These are phyloP conservation scores for Leptopterna dolabrata DNA, from an alignment of 2,888 invertebrate species.

Conservation along the genomic window DNA sequence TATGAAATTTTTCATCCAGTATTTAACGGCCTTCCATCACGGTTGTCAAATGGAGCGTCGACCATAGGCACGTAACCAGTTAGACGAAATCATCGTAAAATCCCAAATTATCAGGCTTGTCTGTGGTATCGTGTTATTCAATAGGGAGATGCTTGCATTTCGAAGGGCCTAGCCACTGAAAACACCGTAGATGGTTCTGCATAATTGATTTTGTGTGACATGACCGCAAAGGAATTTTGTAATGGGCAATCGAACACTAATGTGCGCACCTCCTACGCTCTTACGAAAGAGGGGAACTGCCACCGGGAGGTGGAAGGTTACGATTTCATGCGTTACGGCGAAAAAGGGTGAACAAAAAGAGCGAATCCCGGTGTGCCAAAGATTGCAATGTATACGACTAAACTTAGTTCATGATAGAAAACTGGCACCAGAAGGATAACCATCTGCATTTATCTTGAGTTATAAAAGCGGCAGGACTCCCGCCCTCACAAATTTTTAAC, in stretches of 20 bases:
- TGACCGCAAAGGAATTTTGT: background rate
- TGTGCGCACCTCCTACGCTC: slow-evolving; percentile 2
- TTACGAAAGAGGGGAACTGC: background rate
- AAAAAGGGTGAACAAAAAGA: no score
- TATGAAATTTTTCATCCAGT: background rate
- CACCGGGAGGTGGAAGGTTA: no score
- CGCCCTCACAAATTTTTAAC: no score
- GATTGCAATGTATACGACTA: no score
- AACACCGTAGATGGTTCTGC: background rate
- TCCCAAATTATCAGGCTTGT: background rate
- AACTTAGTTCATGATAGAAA: no score
- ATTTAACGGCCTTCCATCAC: background rate
- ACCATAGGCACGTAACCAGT: background rate
- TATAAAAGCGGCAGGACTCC: no score
- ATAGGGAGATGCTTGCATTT: background rate
- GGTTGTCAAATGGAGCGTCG: background rate
- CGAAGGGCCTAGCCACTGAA: background rate
- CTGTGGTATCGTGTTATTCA: background rate
- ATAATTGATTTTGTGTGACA: slow-evolving; percentile 21
- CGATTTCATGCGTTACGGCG: no score
- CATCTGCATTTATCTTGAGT: no score
- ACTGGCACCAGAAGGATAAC: no score
- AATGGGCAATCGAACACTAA: background rate
- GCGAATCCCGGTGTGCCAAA: no score
- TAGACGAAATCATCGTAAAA: background rate